Evolutionary conservation across 1,140 invertebrate genomes (phyloP).

Genomic region (Parapsyche elsis): DNA sequence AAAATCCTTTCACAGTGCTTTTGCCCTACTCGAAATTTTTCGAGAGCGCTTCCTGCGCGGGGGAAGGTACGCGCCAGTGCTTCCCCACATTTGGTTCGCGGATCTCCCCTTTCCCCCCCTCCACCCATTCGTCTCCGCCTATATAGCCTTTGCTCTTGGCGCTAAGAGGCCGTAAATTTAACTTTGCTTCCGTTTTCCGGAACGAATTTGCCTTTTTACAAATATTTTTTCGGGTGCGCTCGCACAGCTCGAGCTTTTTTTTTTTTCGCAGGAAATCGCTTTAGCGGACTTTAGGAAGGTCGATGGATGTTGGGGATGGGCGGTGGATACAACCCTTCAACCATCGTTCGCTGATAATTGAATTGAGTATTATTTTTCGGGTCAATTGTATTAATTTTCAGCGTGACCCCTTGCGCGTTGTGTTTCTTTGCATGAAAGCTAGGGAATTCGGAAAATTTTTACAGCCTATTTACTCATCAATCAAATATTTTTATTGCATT

Average conservation of each 20-base stretch:
- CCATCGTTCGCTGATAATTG: background rate
- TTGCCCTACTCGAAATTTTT: background rate
- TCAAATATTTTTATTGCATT: no score
- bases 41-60: conserved; percentile 2
- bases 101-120: background rate
- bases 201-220: conserved; percentile 41
- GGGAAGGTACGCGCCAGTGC: background rate
- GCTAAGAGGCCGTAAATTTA: conserved; percentile 44
- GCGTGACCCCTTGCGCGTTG: no score
- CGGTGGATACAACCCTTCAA: no score
- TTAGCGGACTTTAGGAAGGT: background rate
- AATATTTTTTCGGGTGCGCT: background rate
- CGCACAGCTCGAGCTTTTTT: background rate
- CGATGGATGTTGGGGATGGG: no score
- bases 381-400: no score
- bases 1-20: conserved; percentile 6
- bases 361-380: background rate
- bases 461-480: no score
- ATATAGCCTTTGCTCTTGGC: background rate
- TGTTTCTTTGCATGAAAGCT: no score
- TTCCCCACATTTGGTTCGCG: background rate
- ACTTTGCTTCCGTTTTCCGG: conserved; percentile 45
- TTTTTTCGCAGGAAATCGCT: background rate
- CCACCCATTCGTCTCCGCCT: background rate
- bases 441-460: no score